phyloP scores from a whole-genome alignment of 2,888 invertebrate species.

The Cecidostiba fungosa region DNA sequence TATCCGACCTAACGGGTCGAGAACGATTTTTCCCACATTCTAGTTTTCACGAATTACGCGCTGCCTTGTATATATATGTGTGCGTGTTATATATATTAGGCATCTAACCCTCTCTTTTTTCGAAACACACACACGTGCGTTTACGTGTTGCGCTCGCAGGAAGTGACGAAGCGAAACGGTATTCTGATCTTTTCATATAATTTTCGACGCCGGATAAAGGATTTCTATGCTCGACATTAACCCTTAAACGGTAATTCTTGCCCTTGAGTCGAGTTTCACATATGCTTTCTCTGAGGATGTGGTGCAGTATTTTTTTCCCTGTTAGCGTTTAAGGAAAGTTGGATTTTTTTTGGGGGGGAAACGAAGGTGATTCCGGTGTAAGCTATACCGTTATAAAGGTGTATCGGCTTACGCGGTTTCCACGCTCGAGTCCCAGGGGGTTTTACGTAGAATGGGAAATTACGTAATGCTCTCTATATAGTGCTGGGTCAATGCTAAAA shows the following conservation, averaged over 20 bases:
- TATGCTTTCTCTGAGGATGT: slow-evolving; percentile 12
- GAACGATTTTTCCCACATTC: slow-evolving; percentile 78
- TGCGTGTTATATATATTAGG: slow-evolving; percentile 12
- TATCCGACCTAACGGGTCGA: slow-evolving; percentile 74
- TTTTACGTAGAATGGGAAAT: slow-evolving; percentile 47
- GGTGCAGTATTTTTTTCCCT: background rate
- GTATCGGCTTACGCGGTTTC: slow-evolving; percentile 29
- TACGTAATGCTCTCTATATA: slow-evolving; percentile 44
- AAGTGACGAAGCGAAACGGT: slow-evolving; percentile 69
- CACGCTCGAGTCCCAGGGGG: background rate
- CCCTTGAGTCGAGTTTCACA: slow-evolving; percentile 53
- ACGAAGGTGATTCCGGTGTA: slow-evolving; percentile 30
- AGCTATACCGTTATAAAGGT: slow-evolving; percentile 47
- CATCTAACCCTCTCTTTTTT: slow-evolving; percentile 49
- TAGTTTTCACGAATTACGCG: slow-evolving; percentile 73
- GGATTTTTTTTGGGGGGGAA: slow-evolving; percentile 24
- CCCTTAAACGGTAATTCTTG: slow-evolving; percentile 64
- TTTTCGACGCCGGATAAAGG: slow-evolving; percentile 54
- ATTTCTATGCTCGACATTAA: slow-evolving; percentile 53
- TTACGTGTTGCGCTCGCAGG: slow-evolving; percentile 60
- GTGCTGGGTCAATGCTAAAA: slow-evolving; percentile 32
- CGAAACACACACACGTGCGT: background rate
- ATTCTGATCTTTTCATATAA: slow-evolving; percentile 67
- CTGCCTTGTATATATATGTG: background rate
- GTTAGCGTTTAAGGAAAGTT: slow-evolving; percentile 40